Percentiles rank a stretch among this genome's conserved stretches.
These are phyloP conservation scores for Gallinago solitaria DNA, from an alignment of 2,797 vertebrate species.

Conservation along the genomic window DNA sequence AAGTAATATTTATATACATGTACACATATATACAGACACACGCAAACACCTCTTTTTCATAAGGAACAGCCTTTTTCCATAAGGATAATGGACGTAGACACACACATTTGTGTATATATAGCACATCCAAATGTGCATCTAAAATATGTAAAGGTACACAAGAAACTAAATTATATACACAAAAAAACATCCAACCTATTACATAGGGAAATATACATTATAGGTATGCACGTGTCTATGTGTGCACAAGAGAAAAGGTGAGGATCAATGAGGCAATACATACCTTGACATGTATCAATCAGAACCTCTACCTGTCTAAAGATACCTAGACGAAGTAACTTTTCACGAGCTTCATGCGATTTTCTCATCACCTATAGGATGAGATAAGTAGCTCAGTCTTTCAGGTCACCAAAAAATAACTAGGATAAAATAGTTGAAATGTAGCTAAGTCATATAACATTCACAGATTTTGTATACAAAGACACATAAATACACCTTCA, in stretches of 20 bases:
- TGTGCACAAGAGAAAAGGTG: neutral
- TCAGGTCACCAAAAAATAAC: neutral
- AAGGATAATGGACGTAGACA: neutral
- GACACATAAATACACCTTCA: fast-evolving
- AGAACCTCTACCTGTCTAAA: slow-evolving; percentile 95
- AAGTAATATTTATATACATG: neutral
- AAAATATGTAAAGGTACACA: neutral
- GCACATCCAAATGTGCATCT: fast-evolving
- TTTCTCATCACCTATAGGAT: slow-evolving; percentile 89
- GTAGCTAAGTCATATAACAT: neutral
- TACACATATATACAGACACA: neutral
- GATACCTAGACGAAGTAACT: slow-evolving; percentile 89
- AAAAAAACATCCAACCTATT: neutral
- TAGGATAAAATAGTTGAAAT: neutral
- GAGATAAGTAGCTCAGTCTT: neutral
- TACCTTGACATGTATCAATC: slow-evolving; percentile 93
- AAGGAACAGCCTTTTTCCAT: neutral
- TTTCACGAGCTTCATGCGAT: slow-evolving; percentile 90
- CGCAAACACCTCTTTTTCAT: neutral
- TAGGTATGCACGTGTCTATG: neutral
- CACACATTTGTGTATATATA: neutral
- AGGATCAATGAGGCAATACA: neutral
- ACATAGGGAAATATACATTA: neutral
- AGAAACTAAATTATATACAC: neutral
- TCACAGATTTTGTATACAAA: neutral